A percentile compares a stretch with the other conserved stretches of the same genome.
phyloP scores from a whole-genome alignment of 2,113 vertebrate species.

The Pseudorhombus dupliciocellatus region DNA sequence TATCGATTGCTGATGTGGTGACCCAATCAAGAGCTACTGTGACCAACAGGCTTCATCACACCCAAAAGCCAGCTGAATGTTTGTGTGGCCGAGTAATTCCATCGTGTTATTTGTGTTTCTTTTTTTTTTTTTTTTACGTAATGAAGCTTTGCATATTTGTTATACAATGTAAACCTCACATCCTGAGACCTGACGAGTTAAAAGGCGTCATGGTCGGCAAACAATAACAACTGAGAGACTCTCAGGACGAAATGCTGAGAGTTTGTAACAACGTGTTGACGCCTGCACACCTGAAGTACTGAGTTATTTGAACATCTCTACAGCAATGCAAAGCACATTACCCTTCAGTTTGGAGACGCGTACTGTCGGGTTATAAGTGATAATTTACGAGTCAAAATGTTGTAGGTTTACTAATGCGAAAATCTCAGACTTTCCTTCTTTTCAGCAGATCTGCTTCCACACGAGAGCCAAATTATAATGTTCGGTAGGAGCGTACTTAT shows the following conservation, averaged over 20 bases:
- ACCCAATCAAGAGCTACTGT: not conserved
- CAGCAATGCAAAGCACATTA: conserved; percentile 10
- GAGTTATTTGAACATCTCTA: not conserved
- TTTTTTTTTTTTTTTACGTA: too few species aligned
- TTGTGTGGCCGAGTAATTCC: too few species aligned
- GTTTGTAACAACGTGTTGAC: conserved; percentile 11
- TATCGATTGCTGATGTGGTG: too few species aligned
- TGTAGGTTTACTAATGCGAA: conserved; percentile 3
- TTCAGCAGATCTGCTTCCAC: conserved; percentile 7
- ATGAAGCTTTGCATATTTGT: not conserved
- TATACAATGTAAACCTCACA: conserved; percentile 1
- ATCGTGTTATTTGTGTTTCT: too few species aligned
- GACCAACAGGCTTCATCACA: not conserved
- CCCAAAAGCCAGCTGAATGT: too few species aligned
- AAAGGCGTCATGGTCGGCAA: conserved; percentile 10
- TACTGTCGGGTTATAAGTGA: not conserved
- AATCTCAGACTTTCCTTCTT: not conserved
- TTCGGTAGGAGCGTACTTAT: not conserved
- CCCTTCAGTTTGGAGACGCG: not conserved
- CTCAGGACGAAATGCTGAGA: not conserved
- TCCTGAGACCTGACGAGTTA: not conserved
- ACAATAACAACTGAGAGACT: conserved; percentile 6
- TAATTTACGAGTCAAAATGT: conserved; percentile 15
- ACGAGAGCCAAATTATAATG: conserved; percentile 9
- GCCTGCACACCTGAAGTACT: conserved; percentile 1